Conservation (phyloP, 2,888 invertebrate species). For the Pheosia gnoma region DNA sequence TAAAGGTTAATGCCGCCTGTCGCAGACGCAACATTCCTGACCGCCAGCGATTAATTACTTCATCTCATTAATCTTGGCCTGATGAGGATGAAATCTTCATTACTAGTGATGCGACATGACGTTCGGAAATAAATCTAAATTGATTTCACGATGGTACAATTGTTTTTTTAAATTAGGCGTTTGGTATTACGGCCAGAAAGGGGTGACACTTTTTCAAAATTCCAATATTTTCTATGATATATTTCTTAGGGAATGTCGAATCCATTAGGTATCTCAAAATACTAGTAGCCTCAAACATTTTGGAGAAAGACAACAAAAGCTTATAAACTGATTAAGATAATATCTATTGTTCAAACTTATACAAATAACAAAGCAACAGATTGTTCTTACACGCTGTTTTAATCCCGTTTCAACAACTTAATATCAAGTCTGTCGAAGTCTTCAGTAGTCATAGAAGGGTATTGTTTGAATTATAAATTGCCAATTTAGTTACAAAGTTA, state of each 20-base stretch:
- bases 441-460: not conserved
- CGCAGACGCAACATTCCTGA: not conserved
- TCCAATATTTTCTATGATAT: no score
- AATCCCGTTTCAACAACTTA: not conserved
- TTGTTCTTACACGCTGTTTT: not conserved
- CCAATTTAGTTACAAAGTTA: not conserved
- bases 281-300: no score
- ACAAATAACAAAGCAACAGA: not conserved
- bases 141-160: no score
- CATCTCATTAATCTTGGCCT: conserved; percentile 6
- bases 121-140: not conserved
- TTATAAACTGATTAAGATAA: no score
- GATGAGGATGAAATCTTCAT: not conserved
- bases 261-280: no score
- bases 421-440: not conserved
- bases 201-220: no score
- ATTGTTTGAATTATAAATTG: not conserved
- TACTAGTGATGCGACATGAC: not conserved
- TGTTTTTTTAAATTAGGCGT: no score
- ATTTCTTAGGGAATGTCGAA: no score
- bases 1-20: conserved; percentile 3
- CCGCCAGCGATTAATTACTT: not conserved
- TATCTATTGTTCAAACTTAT: no score
- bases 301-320: no score
- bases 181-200: no score